These are phyloP conservation scores for Anagrus nilaparvatae DNA, from an alignment of 1,140 invertebrate species.

Conservation along the genomic window DNA sequence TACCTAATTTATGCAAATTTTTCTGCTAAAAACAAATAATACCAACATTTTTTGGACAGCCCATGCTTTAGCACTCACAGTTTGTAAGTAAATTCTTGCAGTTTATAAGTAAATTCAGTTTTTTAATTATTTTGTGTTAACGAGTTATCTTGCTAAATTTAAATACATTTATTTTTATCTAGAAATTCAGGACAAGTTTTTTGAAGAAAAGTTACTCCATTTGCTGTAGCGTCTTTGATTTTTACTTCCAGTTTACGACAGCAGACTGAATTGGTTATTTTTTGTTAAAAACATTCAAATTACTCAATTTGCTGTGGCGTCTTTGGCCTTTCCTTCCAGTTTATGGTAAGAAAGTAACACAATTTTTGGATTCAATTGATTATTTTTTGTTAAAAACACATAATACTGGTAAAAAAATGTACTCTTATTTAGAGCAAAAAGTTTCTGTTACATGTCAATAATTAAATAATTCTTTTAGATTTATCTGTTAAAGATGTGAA, in stretches of 20 bases:
- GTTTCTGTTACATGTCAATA: constrained; percentile 84
- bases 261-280: not conserved
- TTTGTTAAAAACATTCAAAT: constrained; percentile 1
- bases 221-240: too few species aligned
- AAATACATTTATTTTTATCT: constrained; percentile 5
- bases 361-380: constrained; percentile 92
- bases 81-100: too few species aligned
- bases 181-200: constrained; percentile 62
- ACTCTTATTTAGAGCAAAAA: constrained; percentile 73
- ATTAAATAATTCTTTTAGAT: constrained; percentile 95
- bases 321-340: constrained; percentile 82
- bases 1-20: constrained; percentile 76
- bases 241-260: not conserved
- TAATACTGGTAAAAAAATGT: constrained; percentile 48
- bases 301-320: constrained; percentile 78
- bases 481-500: constrained; percentile 83
- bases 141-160: not conserved
- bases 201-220: too few species aligned
- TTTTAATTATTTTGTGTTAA: too few species aligned
- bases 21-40: constrained; percentile 86
- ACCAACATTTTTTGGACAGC: constrained; percentile 90
- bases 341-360: constrained; percentile 85
- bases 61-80: too few species aligned
- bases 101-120: constrained; percentile 60
- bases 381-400: constrained; percentile 81